phyloP scores from a whole-genome alignment of 2,797 vertebrate species.

The Balearica regulorum region DNA sequence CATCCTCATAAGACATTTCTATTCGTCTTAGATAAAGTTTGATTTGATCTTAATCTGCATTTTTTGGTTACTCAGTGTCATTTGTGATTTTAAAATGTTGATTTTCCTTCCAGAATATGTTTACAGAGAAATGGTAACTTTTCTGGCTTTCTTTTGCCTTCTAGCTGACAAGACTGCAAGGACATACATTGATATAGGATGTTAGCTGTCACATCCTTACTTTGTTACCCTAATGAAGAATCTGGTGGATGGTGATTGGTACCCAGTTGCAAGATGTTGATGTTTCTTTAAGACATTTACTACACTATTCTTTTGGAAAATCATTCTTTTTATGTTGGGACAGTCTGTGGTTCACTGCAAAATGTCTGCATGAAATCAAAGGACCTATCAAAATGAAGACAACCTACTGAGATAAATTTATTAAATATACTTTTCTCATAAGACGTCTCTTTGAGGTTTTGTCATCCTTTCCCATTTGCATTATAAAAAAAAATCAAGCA shows the following conservation, averaged over 20 bases:
- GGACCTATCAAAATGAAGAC: slow-evolving; percentile 11
- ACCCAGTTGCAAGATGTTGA: neutral
- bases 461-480: slow-evolving; percentile 42
- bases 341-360: neutral
- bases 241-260: neutral
- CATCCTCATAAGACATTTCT: neutral
- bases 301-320: neutral
- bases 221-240: neutral
- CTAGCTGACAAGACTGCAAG: neutral
- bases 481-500: slow-evolving; percentile 34
- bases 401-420: slow-evolving; percentile 13
- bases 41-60: neutral
- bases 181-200: neutral
- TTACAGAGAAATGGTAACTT: neutral
- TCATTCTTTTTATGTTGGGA: neutral
- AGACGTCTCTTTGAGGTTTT: slow-evolving; percentile 27
- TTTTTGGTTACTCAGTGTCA: neutral
- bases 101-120: neutral
- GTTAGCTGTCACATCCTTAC: neutral
- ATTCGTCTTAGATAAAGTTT: neutral
- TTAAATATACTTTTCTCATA: slow-evolving; percentile 15
- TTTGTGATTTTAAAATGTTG: neutral
- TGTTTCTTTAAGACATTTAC: neutral
- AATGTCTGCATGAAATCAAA: slow-evolving; percentile 34
- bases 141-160: neutral